These are phyloP conservation scores for Acleris cristana DNA, from an alignment of 2,888 invertebrate species.

Conservation along the genomic window DNA sequence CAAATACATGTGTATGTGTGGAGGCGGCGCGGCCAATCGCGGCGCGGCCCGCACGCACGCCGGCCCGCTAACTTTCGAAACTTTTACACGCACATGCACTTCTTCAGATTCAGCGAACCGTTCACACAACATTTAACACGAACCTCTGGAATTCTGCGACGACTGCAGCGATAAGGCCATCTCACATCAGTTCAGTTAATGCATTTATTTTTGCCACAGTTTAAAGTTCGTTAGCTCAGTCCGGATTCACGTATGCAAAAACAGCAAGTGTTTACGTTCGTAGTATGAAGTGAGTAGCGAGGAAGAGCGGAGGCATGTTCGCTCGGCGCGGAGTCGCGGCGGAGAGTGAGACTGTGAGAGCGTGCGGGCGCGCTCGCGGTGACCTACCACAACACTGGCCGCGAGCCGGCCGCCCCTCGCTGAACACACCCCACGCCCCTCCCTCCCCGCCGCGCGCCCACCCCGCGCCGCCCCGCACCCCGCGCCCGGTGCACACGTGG, in stretches of 20 bases:
- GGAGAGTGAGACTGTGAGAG: slow-evolving; percentile 69
- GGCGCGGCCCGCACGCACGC: slow-evolving; percentile 73
- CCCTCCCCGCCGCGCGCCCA: slow-evolving; percentile 42
- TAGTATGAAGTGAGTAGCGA: slow-evolving; percentile 1
- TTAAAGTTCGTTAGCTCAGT: slow-evolving; percentile 46
- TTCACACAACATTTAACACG: slow-evolving; percentile 55
- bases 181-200: slow-evolving; percentile 80
- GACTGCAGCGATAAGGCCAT: slow-evolving; percentile 85
- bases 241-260: slow-evolving; percentile 39
- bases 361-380: slow-evolving; percentile 69
- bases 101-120: slow-evolving; percentile 55
- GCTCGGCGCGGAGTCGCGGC: slow-evolving; percentile 68
- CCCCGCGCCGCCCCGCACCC: slow-evolving; percentile 42
- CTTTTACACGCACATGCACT: slow-evolving; percentile 71
- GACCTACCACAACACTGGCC: slow-evolving; percentile 87
- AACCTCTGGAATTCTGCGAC: slow-evolving; percentile 83
- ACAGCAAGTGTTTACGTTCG: slow-evolving; percentile 21
- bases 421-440: slow-evolving; percentile 77
- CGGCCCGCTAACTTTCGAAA: slow-evolving; percentile 76
- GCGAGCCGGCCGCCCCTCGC: slow-evolving; percentile 69
- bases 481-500: slow-evolving; percentile 66
- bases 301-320: slow-evolving; percentile 61
- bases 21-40: slow-evolving; percentile 69
- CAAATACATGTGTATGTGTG: slow-evolving; percentile 79
- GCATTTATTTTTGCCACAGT: slow-evolving; percentile 71